These are phyloP conservation scores for Acleris laterana DNA, from an alignment of 2,888 invertebrate genomes.

Conservation along the genomic window DNA sequence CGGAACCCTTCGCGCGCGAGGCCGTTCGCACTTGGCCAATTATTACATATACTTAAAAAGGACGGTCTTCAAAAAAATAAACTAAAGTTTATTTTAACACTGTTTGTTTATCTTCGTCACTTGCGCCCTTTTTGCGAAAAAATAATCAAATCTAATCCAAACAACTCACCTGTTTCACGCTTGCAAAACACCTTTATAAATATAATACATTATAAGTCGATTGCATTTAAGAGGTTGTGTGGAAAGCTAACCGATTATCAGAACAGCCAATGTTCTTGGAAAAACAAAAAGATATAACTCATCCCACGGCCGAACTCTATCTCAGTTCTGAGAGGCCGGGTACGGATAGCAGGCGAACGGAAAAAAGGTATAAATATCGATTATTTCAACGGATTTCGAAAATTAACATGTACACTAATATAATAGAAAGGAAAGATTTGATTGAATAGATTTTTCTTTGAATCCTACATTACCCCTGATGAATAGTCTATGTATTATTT, in stretches of 20 bases:
- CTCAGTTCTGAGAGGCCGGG: conserved; percentile 76
- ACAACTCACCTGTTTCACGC: conserved; percentile 30
- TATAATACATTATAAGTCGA: conserved; percentile 46
- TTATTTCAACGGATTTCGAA: too few species aligned
- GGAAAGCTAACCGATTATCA: conserved; percentile 74
- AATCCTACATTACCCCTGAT: too few species aligned
- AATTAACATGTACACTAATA: too few species aligned
- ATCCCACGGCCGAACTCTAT: conserved; percentile 80
- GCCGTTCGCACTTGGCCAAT: too few species aligned
- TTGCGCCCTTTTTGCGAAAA: neutral
- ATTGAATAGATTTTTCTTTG: too few species aligned
- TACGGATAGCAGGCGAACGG: conserved; percentile 62
- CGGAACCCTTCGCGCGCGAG: too few species aligned
- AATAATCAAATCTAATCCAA: conserved; percentile 7
- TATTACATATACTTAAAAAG: too few species aligned
- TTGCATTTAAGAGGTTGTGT: conserved; percentile 54
- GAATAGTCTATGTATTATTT: too few species aligned
- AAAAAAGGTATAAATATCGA: neutral
- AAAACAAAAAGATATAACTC: conserved; percentile 84
- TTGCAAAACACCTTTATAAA: conserved; percentile 41
- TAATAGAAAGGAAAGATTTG: too few species aligned
- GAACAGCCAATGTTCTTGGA: conserved; percentile 66
- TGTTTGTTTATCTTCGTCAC: too few species aligned
- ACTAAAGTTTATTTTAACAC: too few species aligned
- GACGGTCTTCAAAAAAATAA: too few species aligned